These are phyloP conservation scores for Poecilia gillii DNA, from an alignment of 2,797 vertebrate species.

Conservation along the genomic window DNA sequence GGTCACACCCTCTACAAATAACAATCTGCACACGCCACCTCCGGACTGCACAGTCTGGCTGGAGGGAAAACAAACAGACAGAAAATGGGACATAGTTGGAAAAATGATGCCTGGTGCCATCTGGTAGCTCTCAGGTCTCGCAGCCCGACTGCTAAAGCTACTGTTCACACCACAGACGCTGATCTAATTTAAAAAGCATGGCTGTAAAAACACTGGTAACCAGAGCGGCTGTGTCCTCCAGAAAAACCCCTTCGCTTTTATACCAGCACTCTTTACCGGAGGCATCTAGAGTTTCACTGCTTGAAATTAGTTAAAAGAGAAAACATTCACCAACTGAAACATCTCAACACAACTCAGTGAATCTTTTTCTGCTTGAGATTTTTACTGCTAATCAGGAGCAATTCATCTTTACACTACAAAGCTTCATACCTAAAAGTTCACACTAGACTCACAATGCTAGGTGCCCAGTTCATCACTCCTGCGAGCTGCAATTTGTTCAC, in stretches of 20 bases:
- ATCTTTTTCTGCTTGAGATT: neutral
- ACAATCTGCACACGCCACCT: conserved; percentile 78
- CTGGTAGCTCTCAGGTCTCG: conserved; percentile 27
- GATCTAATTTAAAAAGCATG: conserved; percentile 39
- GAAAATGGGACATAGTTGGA: conserved; percentile 42
- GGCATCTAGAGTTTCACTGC: neutral
- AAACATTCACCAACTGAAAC: neutral
- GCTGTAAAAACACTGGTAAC: conserved; percentile 31
- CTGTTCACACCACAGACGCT: conserved; percentile 35
- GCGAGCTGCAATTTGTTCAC: neutral
- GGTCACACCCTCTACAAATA: conserved; percentile 84
- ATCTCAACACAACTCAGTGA: neutral
- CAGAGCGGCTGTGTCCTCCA: neutral
- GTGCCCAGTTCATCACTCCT: neutral
- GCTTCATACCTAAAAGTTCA: neutral
- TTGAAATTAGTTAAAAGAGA: neutral
- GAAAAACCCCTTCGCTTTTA: conserved; percentile 1
- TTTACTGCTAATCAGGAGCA: neutral
- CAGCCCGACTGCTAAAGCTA: conserved; percentile 45
- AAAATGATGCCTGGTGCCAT: conserved; percentile 42
- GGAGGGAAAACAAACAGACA: conserved; percentile 68
- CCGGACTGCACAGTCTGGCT: conserved; percentile 49
- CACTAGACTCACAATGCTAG: neutral
- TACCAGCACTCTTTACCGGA: conserved; percentile 6
- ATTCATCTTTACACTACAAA: neutral